These are phyloP conservation scores for Dendrolimus punctatus DNA, from an alignment of 1,140 invertebrate species.

Conservation along the genomic window DNA sequence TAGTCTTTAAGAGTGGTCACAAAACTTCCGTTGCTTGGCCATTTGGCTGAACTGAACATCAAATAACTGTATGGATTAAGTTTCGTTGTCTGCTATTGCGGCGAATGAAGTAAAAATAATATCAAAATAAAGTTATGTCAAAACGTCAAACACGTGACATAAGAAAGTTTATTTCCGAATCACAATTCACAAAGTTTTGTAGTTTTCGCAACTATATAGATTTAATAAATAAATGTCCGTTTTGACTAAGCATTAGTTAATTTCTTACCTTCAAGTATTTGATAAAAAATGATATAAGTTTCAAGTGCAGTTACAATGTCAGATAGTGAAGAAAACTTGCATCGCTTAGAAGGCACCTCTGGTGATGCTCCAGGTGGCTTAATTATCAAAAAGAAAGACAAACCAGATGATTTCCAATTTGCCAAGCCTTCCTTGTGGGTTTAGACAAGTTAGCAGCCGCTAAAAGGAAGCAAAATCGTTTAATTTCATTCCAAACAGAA, in stretches of 20 bases:
- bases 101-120: no score
- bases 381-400: slow-evolving; percentile 85
- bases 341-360: slow-evolving; percentile 88
- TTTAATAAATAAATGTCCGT: no score
- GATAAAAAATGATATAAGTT: background rate
- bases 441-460: slow-evolving; percentile 89
- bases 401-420: slow-evolving; percentile 81
- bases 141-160: no score
- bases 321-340: slow-evolving; percentile 74
- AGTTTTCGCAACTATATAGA: no score
- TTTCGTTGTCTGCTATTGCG: no score
- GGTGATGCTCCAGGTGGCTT: slow-evolving; percentile 83
- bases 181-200: no score
- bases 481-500: slow-evolving; percentile 78
- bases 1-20: no score
- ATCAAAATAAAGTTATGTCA: no score
- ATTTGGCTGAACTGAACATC: no score
- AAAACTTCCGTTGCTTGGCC: no score
- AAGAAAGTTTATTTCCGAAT: no score
- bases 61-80: no score
- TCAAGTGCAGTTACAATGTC: slow-evolving; percentile 23
- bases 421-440: slow-evolving; percentile 87
- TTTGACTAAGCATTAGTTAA: background rate
- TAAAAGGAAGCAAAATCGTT: slow-evolving; percentile 76
- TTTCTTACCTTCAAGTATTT: background rate